Evolutionary conservation across 2,888 invertebrate genomes (phyloP).

Genomic region (Melieria crassipennis): DNA sequence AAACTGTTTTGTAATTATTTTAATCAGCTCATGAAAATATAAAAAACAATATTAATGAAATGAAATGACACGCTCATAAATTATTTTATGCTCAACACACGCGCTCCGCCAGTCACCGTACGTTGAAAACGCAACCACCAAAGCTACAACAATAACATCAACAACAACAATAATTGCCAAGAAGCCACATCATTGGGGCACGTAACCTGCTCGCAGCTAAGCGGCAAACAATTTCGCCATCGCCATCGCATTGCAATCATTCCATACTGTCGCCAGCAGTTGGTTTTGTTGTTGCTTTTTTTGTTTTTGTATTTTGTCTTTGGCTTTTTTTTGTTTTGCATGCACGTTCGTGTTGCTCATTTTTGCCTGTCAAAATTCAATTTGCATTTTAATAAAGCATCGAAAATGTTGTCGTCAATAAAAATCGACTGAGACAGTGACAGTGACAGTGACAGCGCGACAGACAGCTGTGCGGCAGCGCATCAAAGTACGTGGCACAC

Average conservation of each 20-base stretch:
- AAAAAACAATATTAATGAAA: too few relatives aligned
- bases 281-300: too few relatives aligned
- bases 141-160: background rate
- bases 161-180: background rate
- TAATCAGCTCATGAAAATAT: too few relatives aligned
- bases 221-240: background rate
- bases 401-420: slow-evolving; percentile 24
- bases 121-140: background rate
- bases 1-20: too few relatives aligned
- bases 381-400: slow-evolving; percentile 36
- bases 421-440: slow-evolving; percentile 20
- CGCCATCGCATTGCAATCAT: too few relatives aligned
- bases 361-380: slow-evolving; percentile 30
- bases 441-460: background rate
- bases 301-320: too few relatives aligned
- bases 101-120: background rate
- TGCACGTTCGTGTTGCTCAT: too few relatives aligned
- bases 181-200: background rate
- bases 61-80: too few relatives aligned
- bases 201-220: background rate
- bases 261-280: too few relatives aligned
- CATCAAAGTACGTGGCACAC: too few relatives aligned
- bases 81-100: too few relatives aligned
- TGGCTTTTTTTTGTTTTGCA: too few relatives aligned
- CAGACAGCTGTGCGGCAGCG: background rate